A percentile compares a stretch with the other conserved stretches of the same genome.
These are phyloP conservation scores for Nomada lathburiana DNA, from an alignment of 2,888 invertebrate genomes.

Conservation along the genomic window DNA sequence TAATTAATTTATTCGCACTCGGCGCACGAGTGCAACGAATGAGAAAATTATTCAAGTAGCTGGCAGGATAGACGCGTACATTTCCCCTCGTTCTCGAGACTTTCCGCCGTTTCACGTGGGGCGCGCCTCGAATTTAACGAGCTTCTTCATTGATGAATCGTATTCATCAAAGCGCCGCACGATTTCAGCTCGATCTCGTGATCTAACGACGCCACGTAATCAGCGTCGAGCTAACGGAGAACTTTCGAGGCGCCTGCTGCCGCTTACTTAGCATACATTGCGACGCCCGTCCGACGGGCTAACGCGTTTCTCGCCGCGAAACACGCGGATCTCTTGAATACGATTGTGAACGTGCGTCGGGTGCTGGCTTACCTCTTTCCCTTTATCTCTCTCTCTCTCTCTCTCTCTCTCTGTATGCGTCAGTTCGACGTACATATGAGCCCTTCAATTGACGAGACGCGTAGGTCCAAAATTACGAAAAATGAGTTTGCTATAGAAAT, in stretches of 20 bases:
- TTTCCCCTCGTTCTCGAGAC: conserved; percentile 46
- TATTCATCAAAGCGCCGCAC: conserved; percentile 72
- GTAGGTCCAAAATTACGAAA: too few relatives aligned
- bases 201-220: conserved; percentile 61
- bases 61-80: conserved; percentile 35
- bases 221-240: conserved; percentile 37
- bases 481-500: too few relatives aligned
- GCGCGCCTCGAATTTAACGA: conserved; percentile 75
- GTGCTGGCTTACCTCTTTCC: not conserved
- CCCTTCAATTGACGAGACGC: too few relatives aligned
- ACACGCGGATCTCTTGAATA: conserved; percentile 15
- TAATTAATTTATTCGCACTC: conserved; percentile 62
- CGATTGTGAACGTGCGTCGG: conserved; percentile 6
- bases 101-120: conserved; percentile 40
- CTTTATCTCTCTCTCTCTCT: too few relatives aligned
- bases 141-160: conserved; percentile 76
- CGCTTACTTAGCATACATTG: conserved; percentile 53
- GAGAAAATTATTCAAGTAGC: conserved; percentile 63
- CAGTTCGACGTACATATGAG: not conserved
- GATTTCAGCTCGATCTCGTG: conserved; percentile 48
- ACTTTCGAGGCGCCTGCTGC: conserved; percentile 38
- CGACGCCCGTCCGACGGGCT: conserved; percentile 24
- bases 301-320: conserved; percentile 20
- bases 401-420: not conserved
- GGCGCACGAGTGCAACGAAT: conserved; percentile 39